Evolutionary conservation across 2,888 invertebrate genomes (phyloP).

Genomic region (Argyresthia albistria): DNA sequence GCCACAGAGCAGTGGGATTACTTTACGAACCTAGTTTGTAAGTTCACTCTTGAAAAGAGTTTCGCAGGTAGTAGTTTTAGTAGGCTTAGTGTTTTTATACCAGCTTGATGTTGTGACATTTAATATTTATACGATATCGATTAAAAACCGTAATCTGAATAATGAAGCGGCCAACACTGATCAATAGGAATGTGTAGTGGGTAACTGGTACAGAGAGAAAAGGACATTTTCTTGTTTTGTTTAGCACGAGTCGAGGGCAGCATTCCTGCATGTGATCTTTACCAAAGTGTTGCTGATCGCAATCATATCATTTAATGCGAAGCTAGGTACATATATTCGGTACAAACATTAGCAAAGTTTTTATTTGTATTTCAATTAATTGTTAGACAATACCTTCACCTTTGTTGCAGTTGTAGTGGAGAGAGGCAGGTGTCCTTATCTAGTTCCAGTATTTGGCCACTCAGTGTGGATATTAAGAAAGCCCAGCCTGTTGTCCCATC

Average conservation of each 20-base stretch:
- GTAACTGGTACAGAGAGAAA: constrained; percentile 28
- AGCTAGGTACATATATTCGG: constrained; percentile 59
- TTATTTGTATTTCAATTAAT: constrained; percentile 59
- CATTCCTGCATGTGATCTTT: constrained; percentile 47
- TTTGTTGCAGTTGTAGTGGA: constrained; percentile 46
- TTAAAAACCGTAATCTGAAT: constrained; percentile 47
- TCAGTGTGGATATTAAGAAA: neutral
- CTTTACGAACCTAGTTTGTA: constrained; percentile 62
- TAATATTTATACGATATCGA: constrained; percentile 59
- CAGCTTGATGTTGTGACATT: constrained; percentile 73
- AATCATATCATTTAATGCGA: constrained; percentile 66
- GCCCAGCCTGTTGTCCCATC: constrained; percentile 40
- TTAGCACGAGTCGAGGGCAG: constrained; percentile 34
- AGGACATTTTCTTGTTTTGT: constrained; percentile 29
- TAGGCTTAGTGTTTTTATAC: constrained; percentile 74
- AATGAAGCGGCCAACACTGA: constrained; percentile 47
- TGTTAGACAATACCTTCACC: constrained; percentile 58
- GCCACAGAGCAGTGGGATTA: constrained; percentile 44
- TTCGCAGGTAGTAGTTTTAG: constrained; percentile 69
- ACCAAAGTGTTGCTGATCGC: constrained; percentile 68
- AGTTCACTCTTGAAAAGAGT: constrained; percentile 71
- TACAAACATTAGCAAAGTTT: constrained; percentile 63
- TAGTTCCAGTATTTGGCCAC: neutral
- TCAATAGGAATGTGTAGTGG: constrained; percentile 67
- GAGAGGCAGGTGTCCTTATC: constrained; percentile 9